Percentiles rank a stretch among this genome's conserved stretches.
Evolutionary conservation across 2,888 invertebrate species (phyloP).

Genomic region (Bursaphelenchus okinawaensis): DNA sequence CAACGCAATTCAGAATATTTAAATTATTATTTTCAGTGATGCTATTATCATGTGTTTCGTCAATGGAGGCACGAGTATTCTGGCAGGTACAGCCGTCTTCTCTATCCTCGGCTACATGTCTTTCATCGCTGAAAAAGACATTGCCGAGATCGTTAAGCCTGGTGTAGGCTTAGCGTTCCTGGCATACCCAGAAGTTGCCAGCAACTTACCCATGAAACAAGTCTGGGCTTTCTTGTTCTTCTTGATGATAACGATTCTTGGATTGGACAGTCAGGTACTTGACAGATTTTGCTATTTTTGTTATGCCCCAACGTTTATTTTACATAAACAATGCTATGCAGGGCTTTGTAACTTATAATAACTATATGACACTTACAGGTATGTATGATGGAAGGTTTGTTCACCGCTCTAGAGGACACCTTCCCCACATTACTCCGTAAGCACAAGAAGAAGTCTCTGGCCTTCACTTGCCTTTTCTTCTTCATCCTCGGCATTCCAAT

Average conservation of each 20-base stretch:
- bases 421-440: constrained; percentile 52
- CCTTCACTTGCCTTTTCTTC: constrained; percentile 47
- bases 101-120: constrained; percentile 61
- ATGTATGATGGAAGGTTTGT: constrained; percentile 58
- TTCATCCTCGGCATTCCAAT: constrained; percentile 56
- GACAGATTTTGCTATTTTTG: neutral
- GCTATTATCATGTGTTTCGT: constrained; percentile 60
- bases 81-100: constrained; percentile 63
- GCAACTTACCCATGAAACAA: constrained; percentile 57
- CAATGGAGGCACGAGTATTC: constrained; percentile 61
- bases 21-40: constrained; percentile 28
- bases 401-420: constrained; percentile 55
- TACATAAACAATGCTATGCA: too few relatives aligned
- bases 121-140: constrained; percentile 45
- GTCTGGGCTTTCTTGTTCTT: constrained; percentile 58
- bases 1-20: constrained; percentile 48
- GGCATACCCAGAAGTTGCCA: constrained; percentile 59
- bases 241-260: constrained; percentile 56
- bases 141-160: constrained; percentile 56
- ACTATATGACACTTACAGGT: constrained; percentile 37
- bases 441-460: constrained; percentile 50
- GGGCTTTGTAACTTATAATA: too few relatives aligned
- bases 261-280: constrained; percentile 49
- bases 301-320: too few relatives aligned
- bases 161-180: constrained; percentile 59